Percentiles rank a stretch among this genome's conserved stretches.
These are phyloP conservation scores for Drosophila bifasciata DNA, from an alignment of 1,140 invertebrate genomes.

Conservation along the genomic window DNA sequence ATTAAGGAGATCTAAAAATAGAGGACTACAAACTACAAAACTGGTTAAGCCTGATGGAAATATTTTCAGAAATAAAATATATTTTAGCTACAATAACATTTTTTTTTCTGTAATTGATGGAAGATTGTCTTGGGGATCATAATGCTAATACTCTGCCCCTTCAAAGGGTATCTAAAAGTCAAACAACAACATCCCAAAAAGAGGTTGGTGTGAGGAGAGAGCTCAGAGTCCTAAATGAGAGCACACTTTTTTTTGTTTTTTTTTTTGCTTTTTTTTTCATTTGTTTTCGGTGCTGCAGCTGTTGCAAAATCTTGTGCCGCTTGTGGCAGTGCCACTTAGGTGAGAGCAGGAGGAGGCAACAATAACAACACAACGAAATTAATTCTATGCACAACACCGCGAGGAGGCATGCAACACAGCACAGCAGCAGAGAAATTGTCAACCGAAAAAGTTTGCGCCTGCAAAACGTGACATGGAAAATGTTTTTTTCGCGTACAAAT, in stretches of 20 bases:
- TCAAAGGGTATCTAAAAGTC: constrained; percentile 23
- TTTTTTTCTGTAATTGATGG: background rate
- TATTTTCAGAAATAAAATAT: too few relatives aligned
- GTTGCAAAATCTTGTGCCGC: constrained; percentile 74
- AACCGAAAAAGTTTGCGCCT: constrained; percentile 66
- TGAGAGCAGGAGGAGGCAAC: constrained; percentile 42
- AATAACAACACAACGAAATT: constrained; percentile 68
- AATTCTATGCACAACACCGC: constrained; percentile 69
- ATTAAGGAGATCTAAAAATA: too few relatives aligned
- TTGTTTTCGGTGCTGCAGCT: constrained; percentile 65
- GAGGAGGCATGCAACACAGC: constrained; percentile 39
- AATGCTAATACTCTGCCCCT: constrained; percentile 1
- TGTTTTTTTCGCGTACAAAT: constrained; percentile 46
- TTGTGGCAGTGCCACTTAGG: constrained; percentile 77
- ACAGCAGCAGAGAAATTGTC: constrained; percentile 69
- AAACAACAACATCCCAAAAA: constrained; percentile 58
- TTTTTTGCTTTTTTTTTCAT: constrained; percentile 20
- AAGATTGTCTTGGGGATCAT: constrained; percentile 15
- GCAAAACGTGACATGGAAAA: constrained; percentile 80
- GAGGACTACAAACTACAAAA: too few relatives aligned
- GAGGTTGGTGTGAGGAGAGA: constrained; percentile 16
- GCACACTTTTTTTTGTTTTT: constrained; percentile 65
- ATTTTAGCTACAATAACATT: too few relatives aligned
- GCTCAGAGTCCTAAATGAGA: constrained; percentile 61
- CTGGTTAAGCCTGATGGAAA: too few relatives aligned